Percentiles rank a stretch among this genome's conserved stretches.
phyloP scores from a whole-genome alignment of 2,113 vertebrate genomes.

The Ageneiosus marmoratus region DNA sequence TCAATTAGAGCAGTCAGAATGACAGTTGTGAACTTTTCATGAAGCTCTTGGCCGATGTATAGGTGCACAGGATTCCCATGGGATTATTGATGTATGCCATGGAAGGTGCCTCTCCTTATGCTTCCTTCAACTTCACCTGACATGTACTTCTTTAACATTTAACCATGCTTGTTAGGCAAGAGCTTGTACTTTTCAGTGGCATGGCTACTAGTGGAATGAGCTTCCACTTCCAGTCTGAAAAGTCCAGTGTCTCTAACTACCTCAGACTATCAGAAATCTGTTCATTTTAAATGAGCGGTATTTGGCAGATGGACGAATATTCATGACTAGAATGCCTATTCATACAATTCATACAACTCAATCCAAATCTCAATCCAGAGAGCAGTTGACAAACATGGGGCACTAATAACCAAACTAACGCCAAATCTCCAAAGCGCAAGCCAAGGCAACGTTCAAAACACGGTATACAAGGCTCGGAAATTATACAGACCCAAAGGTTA shows the following conservation, averaged over 20 bases:
- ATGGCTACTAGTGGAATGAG: neutral
- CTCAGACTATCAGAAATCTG: neutral
- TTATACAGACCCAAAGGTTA: neutral
- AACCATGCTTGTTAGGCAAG: constrained; percentile 6
- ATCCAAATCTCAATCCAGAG: neutral
- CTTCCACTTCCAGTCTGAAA: neutral
- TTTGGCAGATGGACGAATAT: neutral
- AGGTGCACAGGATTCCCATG: neutral
- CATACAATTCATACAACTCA: neutral
- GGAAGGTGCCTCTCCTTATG: neutral
- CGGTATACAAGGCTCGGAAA: neutral
- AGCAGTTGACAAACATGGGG: neutral
- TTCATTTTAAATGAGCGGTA: neutral
- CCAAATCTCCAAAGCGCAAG: neutral
- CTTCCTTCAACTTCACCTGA: neutral
- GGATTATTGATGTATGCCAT: neutral
- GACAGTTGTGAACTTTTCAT: neutral
- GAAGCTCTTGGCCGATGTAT: neutral
- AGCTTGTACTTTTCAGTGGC: neutral
- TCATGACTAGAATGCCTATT: neutral
- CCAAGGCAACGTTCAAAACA: neutral
- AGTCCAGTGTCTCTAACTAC: neutral
- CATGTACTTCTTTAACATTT: neutral
- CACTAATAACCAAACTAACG: neutral
- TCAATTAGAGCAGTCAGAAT: neutral